Evolutionary conservation across 1,140 invertebrate species (phyloP), one percentile per base, ranked within the genome.

Genomic region (Ganaspis sp.): DNA sequence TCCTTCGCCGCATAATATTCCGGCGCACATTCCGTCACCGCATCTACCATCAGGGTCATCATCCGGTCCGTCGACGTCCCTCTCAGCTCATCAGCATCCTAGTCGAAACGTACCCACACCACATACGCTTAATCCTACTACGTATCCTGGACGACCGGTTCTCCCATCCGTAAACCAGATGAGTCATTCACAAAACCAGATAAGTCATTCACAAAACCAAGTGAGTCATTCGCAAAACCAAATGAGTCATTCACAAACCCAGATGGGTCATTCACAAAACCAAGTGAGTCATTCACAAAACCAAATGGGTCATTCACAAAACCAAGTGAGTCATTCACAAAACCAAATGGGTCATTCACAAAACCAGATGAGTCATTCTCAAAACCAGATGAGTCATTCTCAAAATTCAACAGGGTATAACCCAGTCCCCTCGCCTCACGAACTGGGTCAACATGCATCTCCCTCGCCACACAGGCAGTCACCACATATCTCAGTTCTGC

Each of bases 21-120:
- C 87, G 78, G 81, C 84, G 76, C 88, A 89, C 86, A 89, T 90
- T 89, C 88, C 89, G 74, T 82, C 87, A 37, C 79, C 86, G n/a
- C 89, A 89, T 81, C 73, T 87, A 70, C 80, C 87, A 29, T 80
- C 86, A 17, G 71, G 38, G 64, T 70, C 83, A 80, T 21, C 81
- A 85, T 12, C 75, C 70, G n/a, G 74, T 76, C 9, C 81, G 82
- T n/a, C 82, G 83, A 6, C 86, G 84, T 6, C 77, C 71, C n/a
- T 21, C 53, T 69, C 49, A 26, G 45, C 69, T 74, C 81, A 1
- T 77, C 81, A 81, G 72, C 73, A 82, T 74, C 64, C 23, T 87
- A 86, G 72, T 69, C 80, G 87, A 73, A 70, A 84, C 1, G 54
- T 49, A n/a, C 45, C 45, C 9, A 49, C n/a, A 17, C 19, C 45